Base-by-base conservation (phyloP, 2,797 vertebrate species). In the Catamblyrhynchus diadema region DNA sequence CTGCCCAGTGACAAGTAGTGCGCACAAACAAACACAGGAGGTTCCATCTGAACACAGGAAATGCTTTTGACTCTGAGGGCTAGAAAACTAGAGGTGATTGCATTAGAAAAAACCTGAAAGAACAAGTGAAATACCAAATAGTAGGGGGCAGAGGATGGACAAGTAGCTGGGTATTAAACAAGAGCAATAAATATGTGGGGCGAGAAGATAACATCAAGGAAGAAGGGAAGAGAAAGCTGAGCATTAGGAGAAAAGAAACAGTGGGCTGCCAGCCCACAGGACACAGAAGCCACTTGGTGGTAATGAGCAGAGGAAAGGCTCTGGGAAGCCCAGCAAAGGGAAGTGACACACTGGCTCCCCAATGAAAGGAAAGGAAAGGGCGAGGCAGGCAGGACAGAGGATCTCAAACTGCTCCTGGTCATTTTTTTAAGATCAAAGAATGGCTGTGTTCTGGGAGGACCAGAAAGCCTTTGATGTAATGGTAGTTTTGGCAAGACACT, bases 281-380 rank as follows among this genome's bases (percentile, higher is more conserved):
- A 25, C 3, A 33, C 62, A 85, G 70, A 88, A 81, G 30, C 25
- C 45, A 51, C 37, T 56, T 61, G 33, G 51, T 69, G 41, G 62
- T 37, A 86, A 16, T 33, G 61, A 66, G 48, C 23, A 88, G 54
- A 90, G n/a, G 51, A 82, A 93, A 44, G 51, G 66, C 65, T 39
- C 4, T 4, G 37, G 45, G 66, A 95, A 81, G n/a, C 16, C 45
- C 67, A 88, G 8, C 0, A 0, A 88, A 87, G 56, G 91, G 90
- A 96, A 88, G 81, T 64, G 67, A 93, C 48, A 81, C 83, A 84
- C 67, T 80, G 53, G 81, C 74, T 92, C 2, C 0, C 4, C 0
- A 64, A 94, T 94, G 78, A 96, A 96, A 96, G 88, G 67, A 93
- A 93, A 92, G 93, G 95, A 95, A 97, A 93, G 74, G 96, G 95